Conservation (phyloP, 2,888 invertebrate genomes). For the Coelogynopora nodosa region DNA sequence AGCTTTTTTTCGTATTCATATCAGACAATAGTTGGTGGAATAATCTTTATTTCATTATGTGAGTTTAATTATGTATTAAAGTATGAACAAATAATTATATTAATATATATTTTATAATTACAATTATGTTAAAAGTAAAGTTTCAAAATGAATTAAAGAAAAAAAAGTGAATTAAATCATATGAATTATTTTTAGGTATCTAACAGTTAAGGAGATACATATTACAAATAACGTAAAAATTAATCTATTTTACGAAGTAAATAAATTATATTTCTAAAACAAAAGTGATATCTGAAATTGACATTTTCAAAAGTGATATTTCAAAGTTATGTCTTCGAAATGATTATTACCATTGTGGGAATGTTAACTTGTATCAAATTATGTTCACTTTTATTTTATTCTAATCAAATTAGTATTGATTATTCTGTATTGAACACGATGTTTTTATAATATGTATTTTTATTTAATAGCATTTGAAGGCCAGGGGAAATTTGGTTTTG, state of each 20-base stretch:
- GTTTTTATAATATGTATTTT: not conserved
- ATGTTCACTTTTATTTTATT: no score
- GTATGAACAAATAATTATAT: not conserved
- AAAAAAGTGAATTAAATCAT: no score
- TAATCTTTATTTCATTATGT: not conserved
- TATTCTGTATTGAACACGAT: not conserved
- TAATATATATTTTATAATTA: no score
- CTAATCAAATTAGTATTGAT: no score
- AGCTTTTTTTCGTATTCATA: not conserved
- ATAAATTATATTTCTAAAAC: no score
- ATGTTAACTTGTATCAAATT: no score
- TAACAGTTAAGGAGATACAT: not conserved
- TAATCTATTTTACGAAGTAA: not conserved
- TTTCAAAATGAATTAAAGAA: no score
- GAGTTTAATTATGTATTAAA: not conserved
- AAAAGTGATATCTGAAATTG: not conserved
- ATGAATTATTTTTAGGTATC: no score
- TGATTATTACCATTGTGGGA: no score
- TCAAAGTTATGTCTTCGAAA: no score
- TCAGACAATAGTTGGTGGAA: conserved; percentile 6
- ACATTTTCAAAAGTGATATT: not conserved
- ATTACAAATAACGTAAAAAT: not conserved
- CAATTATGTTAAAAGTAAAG: no score
- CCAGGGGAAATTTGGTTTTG: not conserved
- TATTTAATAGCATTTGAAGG: not conserved